Percentiles rank a stretch among this genome's conserved stretches.
Evolutionary conservation across 1,140 invertebrate species (phyloP).

Genomic region (Saccostrea glomerata): DNA sequence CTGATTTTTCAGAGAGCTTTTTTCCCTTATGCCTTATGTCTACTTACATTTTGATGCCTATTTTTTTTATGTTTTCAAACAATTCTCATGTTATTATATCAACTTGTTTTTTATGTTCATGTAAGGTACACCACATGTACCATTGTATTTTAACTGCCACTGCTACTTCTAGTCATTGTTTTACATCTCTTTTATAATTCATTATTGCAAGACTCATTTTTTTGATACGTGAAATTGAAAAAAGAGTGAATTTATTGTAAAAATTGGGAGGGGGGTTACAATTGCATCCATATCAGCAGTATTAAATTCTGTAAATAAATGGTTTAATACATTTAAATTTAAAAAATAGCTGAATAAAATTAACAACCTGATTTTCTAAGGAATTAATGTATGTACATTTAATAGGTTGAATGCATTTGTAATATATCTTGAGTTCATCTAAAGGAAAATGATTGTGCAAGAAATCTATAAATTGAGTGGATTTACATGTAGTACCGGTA

Average conservation of each 20-base stretch:
- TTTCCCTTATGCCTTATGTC: slow-evolving; percentile 33
- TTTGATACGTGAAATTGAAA: neutral
- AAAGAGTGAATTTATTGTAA: neutral
- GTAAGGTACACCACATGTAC: neutral
- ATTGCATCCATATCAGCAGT: slow-evolving; percentile 8
- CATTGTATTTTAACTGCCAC: slow-evolving; percentile 35
- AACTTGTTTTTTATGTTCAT: slow-evolving; percentile 21
- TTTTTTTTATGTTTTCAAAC: neutral
- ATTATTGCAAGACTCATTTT: slow-evolving; percentile 10
- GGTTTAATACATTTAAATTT: too few relatives aligned
- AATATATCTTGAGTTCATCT: neutral
- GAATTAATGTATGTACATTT: neutral
- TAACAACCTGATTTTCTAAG: neutral
- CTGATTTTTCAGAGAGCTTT: neutral
- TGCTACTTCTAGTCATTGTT: slow-evolving; percentile 31
- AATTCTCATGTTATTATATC: slow-evolving; percentile 26
- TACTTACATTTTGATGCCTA: slow-evolving; percentile 36
- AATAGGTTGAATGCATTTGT: neutral
- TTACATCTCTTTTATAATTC: slow-evolving; percentile 32
- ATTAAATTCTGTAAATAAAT: neutral
- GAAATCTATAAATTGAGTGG: neutral
- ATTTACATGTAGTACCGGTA: neutral
- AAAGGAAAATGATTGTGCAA: neutral
- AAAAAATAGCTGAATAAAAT: neutral
- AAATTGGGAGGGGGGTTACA: neutral